Evolutionary conservation across 2,113 vertebrate species (phyloP), one percentile per base, ranked within the genome.

Genomic region (Calcarius ornatus): DNA sequence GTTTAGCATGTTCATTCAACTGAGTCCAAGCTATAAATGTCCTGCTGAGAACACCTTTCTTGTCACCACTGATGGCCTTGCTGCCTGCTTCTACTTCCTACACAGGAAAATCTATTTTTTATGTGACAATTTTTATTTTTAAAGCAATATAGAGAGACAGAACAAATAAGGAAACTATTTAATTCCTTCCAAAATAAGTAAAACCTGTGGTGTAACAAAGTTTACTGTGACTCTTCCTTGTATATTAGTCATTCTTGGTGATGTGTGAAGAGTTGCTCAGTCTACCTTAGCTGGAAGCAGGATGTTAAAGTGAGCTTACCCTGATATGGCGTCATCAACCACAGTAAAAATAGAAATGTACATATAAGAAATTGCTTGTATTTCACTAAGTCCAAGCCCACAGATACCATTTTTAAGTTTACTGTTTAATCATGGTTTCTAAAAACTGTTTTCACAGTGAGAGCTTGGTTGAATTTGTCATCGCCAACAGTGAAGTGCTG

Each of bases 121-220:
- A 30, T 50, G 57, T 23, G 21, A 45, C 8, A 45, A 8, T 30
- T 71, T 78, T 81, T 56, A 7, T 48, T 80, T 81, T 48, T 43
- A 1, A 6, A 43, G 75, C 50, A 24, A 20, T 19, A 25, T 2
- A 56, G 2, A 59, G 15, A 65, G 5, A 42, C 15, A 81, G 25
- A 76, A 25, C 3, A 72, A 81, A 54, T 20, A 72, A 40, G 11
- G 16, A 54, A 79, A 91, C 6, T 28, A 54, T 61, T 47, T 45
- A 56, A 75, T 64, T 13, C 1, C 5, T 18, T 5, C 1, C 3
- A 79, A 69, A 20, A 0, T 2, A 48, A 2, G 5, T 33, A 64
- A 84, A 75, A 59, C 4, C n/a, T 19, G 11, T 5, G 25, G 3
- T 25, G 15, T 61, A 76, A 68, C 17, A n/a, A 78, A 71, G 9